phyloP scores from a whole-genome alignment of 2,797 vertebrate genomes.

The Gallinago solitaria region DNA sequence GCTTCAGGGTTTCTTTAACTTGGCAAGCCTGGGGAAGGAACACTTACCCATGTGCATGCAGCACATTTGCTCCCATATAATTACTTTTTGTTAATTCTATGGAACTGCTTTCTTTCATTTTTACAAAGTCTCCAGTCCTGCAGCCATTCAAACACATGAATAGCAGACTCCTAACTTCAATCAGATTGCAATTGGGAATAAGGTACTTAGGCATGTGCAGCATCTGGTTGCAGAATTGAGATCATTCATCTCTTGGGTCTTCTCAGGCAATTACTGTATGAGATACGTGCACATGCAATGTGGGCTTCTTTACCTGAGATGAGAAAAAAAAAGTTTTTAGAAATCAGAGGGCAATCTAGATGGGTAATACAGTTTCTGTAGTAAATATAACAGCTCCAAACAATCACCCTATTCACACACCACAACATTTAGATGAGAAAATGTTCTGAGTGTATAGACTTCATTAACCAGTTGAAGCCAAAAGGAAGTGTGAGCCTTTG shows the following conservation, averaged over 20 bases:
- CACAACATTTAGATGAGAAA: not conserved
- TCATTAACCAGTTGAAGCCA: not conserved
- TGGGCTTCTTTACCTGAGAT: not conserved
- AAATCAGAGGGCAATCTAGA: not conserved
- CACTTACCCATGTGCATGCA: not conserved
- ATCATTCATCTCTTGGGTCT: not conserved
- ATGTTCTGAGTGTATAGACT: not conserved
- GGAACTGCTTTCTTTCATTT: constrained; percentile 28
- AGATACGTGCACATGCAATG: not conserved
- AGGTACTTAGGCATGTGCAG: constrained; percentile 12
- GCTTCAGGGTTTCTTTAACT: not conserved
- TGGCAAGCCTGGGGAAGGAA: not conserved
- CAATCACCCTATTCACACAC: not conserved
- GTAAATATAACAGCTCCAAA: not conserved
- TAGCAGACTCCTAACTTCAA: constrained; percentile 38
- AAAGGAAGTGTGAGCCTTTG: not conserved
- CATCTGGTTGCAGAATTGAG: constrained; percentile 16
- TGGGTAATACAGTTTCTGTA: not conserved
- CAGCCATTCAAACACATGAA: constrained; percentile 5
- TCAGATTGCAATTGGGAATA: constrained; percentile 32
- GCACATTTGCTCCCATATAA: not conserved
- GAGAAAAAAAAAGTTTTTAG: not conserved
- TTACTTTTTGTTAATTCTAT: constrained; percentile 15
- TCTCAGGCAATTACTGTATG: not conserved
- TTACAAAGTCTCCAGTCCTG: not conserved